Base-by-base conservation (phyloP, 2,888 invertebrate genomes). In the Urechis unicinctus region DNA sequence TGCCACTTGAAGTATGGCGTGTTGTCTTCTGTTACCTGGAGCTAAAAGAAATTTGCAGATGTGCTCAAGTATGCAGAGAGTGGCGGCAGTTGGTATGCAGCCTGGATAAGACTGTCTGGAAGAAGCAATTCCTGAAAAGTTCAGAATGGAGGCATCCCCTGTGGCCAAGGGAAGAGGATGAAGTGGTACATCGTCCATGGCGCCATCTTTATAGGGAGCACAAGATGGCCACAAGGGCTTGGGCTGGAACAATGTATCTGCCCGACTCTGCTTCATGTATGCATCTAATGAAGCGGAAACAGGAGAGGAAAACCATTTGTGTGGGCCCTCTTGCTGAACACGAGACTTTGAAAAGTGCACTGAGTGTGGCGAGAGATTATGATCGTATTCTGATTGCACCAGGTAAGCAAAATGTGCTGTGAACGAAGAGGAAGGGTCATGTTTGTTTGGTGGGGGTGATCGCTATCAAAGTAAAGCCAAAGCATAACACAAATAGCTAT, bases 1-100 rank as follows among this genome's bases (percentile, higher is more conserved):
- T n/a, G n/a, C 73, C 73, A 4, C 65, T 65, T 63, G 73, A 73
- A 53, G 60, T 73, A 6, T 73, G 73, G 73, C 64, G 68, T 51
- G 68, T 70, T 2, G 68, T 73, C 42, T 57, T 73, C 21, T 69
- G 69, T 1, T 68, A 64, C 52, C 58, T 73, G 28, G 59, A 65
- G 3, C 68, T 66, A 3, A 57, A 61, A 28, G 69, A 69, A 44
- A 63, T 73, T 0, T 69, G 70, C 62, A 64, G 64, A n/a, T 56
- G 49, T 57, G 64, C 59, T 28, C 61, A 69, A 6, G 71, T 72
- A 4, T 71, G 72, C 56, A 69, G 68, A 58, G 67, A 67, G 9
- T 73, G 73, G 73, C 62, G 66, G 48, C 68, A 70, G 28, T 59
- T 73, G 22, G 66, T 72, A 13, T 24, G 58, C 2, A 70, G 70